Evolutionary conservation across 2,113 vertebrate genomes (phyloP).

Genomic region (Pungitius pungitius): DNA sequence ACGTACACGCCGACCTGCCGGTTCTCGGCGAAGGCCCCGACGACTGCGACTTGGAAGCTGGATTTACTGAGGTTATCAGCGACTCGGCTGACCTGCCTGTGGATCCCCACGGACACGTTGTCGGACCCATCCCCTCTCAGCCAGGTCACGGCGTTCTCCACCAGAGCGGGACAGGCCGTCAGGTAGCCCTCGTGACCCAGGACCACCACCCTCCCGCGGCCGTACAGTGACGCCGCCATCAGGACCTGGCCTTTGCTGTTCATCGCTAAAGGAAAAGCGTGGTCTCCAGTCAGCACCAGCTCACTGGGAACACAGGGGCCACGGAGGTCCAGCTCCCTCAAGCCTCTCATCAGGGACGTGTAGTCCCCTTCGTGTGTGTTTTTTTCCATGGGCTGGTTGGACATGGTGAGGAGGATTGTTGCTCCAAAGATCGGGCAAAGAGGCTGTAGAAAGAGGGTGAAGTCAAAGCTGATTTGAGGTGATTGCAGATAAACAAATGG

Average conservation of each 20-base stretch:
- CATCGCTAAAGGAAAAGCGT: constrained; percentile 79
- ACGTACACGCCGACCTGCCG: constrained; percentile 83
- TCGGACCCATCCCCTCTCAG: constrained; percentile 76
- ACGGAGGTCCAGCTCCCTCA: constrained; percentile 71
- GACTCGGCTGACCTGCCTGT: constrained; percentile 66
- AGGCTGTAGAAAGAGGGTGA: not conserved
- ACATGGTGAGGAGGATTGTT: constrained; percentile 30
- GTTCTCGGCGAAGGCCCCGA: constrained; percentile 57
- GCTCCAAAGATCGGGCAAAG: not conserved
- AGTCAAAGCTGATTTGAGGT: not conserved
- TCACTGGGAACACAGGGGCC: constrained; percentile 56
- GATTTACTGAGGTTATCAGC: constrained; percentile 76
- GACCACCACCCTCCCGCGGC: constrained; percentile 85
- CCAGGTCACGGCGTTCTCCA: constrained; percentile 87
- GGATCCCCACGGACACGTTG: constrained; percentile 76
- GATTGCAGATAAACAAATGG: not conserved
- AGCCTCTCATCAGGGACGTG: constrained; percentile 63
- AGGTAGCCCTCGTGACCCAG: constrained; percentile 86
- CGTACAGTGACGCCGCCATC: constrained; percentile 81
- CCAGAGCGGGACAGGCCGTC: constrained; percentile 75
- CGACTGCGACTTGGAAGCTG: constrained; percentile 49
- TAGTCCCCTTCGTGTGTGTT: constrained; percentile 61
- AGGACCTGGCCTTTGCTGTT: constrained; percentile 75
- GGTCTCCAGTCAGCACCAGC: constrained; percentile 75
- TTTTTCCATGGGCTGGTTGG: not conserved